Base-by-base conservation (phyloP, 2,113 vertebrate genomes). In the Podocnemis expansa region DNA sequence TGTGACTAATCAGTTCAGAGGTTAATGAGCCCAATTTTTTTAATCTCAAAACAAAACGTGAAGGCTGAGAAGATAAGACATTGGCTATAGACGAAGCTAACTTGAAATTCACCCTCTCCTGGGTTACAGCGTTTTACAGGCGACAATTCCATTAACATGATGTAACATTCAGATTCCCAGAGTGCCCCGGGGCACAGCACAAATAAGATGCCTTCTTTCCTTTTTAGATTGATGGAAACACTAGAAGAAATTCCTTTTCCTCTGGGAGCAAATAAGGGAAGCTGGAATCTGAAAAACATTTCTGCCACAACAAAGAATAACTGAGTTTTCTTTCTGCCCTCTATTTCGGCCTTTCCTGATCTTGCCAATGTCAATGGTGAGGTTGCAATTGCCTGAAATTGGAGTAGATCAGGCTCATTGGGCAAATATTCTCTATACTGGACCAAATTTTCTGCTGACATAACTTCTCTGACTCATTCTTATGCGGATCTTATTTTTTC, bases 331-430 rank as follows among this genome's bases (percentile, higher is more conserved):
- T 91, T 95, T 93, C 56, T 76, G 73, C 24, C 19, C 79, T 89
- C 29, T 29, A 21, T 67, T 90, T 95, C 82, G 92, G 87, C 56
- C 83, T 87, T 90, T 93, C 85, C 80, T 58, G 79, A 63, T 94
- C 88, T 82, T 91, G 78, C 86, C 80, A 90, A 95, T 83, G 85
- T 80, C 56, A 89, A 80, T 85, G 93, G 87, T 51, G n/a, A 78
- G 82, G 80, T 91, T 96, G n/a, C 73, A 87, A 67, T 90, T 91
- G 91, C 91, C 63, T 93, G 91, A 96, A 95, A 89, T 5, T 84
- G 31, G 82, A 93, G 87, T 84, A 96, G 82, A 93, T 90, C 94
- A 49, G 90, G 43, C 76, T 70, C 92, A 80, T 82, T 94, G 80
- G 89, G 76, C 52, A 85, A 93, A 95, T 93, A 29, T 93, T 90